Percentiles rank a stretch among this genome's conserved stretches.
Conservation (phyloP, 2,797 vertebrate genomes). For the Aselliscus stoliczkanus region DNA sequence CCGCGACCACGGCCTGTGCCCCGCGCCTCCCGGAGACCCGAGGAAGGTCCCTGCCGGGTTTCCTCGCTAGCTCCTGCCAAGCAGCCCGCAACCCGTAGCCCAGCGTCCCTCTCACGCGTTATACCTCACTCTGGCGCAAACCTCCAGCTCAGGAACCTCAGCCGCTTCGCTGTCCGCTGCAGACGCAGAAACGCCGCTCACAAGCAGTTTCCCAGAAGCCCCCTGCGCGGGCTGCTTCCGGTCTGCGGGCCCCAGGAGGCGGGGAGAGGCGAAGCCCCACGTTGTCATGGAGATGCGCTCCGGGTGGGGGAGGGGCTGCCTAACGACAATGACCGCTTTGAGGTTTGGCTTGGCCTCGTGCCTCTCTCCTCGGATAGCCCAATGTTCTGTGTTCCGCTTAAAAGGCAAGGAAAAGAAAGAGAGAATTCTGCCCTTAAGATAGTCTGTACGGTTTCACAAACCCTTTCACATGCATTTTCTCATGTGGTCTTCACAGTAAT, state of each 20-base stretch:
- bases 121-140: constrained; percentile 27
- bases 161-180: constrained; percentile 37
- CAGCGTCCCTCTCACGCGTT: not conserved
- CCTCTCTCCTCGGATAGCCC: not conserved
- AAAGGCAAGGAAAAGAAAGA: not conserved
- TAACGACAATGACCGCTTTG: constrained; percentile 65
- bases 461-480: not conserved
- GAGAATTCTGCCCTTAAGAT: not conserved
- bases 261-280: constrained; percentile 51
- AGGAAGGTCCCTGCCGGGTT: not conserved
- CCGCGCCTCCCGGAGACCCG: not conserved
- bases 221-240: constrained; percentile 68
- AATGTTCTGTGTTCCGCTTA: not conserved
- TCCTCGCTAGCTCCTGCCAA: not conserved
- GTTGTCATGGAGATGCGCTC: constrained; percentile 66
- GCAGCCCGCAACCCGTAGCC: not conserved
- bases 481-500: not conserved
- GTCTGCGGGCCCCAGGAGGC: constrained; percentile 53
- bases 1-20: not conserved
- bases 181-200: constrained; percentile 54
- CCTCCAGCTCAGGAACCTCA: constrained; percentile 42
- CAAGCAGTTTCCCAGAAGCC: constrained; percentile 68
- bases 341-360: constrained; percentile 18
- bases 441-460: not conserved
- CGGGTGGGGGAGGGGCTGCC: constrained; percentile 38